Evolutionary conservation across 1,140 invertebrate species (phyloP), one percentile per base, ranked within the genome.

Genomic region (Conus ventricosus): DNA sequence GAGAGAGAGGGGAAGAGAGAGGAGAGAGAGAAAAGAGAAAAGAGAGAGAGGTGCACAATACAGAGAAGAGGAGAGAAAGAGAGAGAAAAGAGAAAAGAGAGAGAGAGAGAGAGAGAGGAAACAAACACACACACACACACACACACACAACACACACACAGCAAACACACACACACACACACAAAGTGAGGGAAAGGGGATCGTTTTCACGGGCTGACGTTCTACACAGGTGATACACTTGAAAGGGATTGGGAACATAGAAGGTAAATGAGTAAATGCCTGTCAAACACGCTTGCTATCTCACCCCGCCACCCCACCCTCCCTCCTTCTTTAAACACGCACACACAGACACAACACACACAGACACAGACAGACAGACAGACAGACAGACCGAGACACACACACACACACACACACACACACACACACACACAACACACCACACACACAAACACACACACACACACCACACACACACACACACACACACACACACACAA

Each of bases 401-500:
- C n/a, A 80, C 39, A 13, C 76, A 80, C 39, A 80, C 76, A 13
- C n/a, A 27, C n/a, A 25, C 76, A 25, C 76, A 80, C 76, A 25
- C n/a, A 25, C 76, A 80, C 76, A 25, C n/a, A 25, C 76, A 80
- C 76, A 80, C 76, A n/a, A 27, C 39, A 27, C 76, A 80, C n/a
- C 76, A 25, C 76, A 80, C 76, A 80, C 76, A 80, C 76, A 80
- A 1, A 20, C 60, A 0, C 4, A 20, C 60, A 63, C 17, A 63
- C 60, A 63, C 60, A 63, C 76, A 25, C n/a, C 76, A 80, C 76
- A 25, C n/a, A 25, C 76, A 80, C 76, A 25, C n/a, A 25, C 76
- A 80, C 76, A 80, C 76, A 27, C 39, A 27, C 76, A 80, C 76
- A 25, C 76, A 80, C 76, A 80, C 76, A 80, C 76, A 80, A 1